Conservation (phyloP, 1,140 invertebrate species). For the Cryptotermes secundus region DNA sequence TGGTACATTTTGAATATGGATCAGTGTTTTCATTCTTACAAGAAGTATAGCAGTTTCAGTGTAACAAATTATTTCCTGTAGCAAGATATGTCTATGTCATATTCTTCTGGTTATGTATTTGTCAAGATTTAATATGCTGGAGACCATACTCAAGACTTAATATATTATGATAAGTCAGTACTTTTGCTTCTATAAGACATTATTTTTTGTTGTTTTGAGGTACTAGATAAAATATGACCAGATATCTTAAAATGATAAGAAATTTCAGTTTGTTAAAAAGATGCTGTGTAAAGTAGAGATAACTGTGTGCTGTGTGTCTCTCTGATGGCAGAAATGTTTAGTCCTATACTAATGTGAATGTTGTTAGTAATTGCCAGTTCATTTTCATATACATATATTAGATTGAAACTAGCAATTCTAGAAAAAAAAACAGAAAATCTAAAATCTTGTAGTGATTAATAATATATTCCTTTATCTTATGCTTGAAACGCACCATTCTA, state of each 20-base stretch:
- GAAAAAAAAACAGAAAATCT: too few relatives aligned
- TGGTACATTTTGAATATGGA: neutral
- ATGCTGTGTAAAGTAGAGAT: neutral
- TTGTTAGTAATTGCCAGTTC: conserved; percentile 4
- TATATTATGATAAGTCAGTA: neutral
- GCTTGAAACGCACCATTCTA: too few relatives aligned
- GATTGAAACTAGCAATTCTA: neutral
- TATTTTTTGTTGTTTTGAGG: neutral
- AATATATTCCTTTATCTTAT: too few relatives aligned
- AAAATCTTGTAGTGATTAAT: too few relatives aligned
- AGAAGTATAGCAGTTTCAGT: neutral
- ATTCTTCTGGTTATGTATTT: neutral
- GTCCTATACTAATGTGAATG: neutral
- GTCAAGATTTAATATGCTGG: neutral
- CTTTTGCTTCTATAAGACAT: neutral
- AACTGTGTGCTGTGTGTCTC: neutral
- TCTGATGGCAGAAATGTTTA: neutral
- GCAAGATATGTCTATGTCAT: neutral
- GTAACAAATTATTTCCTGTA: neutral
- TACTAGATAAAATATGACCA: neutral
- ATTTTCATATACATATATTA: neutral
- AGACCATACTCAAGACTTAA: neutral
- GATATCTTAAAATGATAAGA: neutral
- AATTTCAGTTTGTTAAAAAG: neutral
- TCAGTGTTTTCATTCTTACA: neutral